These are phyloP conservation scores for Miichthys miiuy DNA, from an alignment of 2,797 vertebrate species.

Conservation along the genomic window DNA sequence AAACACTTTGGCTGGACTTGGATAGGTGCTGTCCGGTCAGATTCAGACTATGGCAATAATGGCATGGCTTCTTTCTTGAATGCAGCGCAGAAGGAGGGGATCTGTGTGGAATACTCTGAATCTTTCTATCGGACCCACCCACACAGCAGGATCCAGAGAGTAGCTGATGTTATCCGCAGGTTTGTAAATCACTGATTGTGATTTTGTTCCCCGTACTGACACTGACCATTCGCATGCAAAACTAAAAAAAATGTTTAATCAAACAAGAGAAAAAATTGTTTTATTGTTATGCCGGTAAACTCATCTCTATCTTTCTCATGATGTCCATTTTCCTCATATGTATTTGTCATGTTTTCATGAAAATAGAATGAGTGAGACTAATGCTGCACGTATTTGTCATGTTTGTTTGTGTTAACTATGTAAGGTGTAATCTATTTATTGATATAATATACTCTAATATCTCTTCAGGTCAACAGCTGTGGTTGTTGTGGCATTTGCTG, in stretches of 20 bases:
- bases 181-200: not conserved
- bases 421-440: too few species aligned
- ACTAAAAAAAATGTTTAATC: too few species aligned
- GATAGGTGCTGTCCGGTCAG: conserved; percentile 81
- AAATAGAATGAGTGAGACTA: too few species aligned
- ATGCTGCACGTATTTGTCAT: too few species aligned
- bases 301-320: too few species aligned
- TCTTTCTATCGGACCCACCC: conserved; percentile 71
- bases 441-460: not conserved
- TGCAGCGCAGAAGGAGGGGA: conserved; percentile 69
- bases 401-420: too few species aligned
- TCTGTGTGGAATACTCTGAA: conserved; percentile 81
- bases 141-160: conserved; percentile 62
- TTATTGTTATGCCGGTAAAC: too few species aligned
- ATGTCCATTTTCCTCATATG: not conserved
- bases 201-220: not conserved
- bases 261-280: too few species aligned
- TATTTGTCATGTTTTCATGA: too few species aligned
- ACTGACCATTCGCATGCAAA: not conserved
- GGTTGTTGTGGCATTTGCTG: conserved; percentile 70
- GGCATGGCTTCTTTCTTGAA: conserved; percentile 77
- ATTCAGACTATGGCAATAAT: conserved; percentile 82
- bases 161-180: conserved; percentile 75
- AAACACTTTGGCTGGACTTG: conserved; percentile 84
- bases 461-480: conserved; percentile 67